Evolutionary conservation across 2,113 vertebrate species (phyloP), one percentile per base, ranked within the genome.

Genomic region (Sebastes schlegelii): DNA sequence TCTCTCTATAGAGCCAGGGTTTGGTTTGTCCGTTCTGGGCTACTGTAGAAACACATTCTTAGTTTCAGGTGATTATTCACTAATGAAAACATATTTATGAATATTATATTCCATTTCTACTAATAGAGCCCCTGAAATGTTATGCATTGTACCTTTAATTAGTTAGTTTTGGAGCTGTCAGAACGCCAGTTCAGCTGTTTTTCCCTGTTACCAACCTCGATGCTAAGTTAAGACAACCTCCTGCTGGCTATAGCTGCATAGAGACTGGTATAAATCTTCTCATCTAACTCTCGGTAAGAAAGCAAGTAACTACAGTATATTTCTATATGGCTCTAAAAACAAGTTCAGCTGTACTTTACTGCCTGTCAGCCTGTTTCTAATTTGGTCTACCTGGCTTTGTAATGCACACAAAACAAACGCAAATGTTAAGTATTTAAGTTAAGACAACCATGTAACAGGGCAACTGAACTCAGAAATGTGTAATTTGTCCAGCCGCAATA

Each of bases 391-490:
- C 62, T 77, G 43, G 60, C 64, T n/a, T 66, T n/a, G 16, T 19
- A 65, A 77, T 52, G 21, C 21, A 67, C 61, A 16, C 23, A 74
- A 79, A 88, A 48, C 48, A 51, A 52, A 10, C 40, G n/a, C 26
- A 83, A 83, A 68, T 60, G 74, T 75, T 34, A 46, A 48, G 54
- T 57, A 77, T 71, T 84, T 58, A 51, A 76, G n/a, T 63, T 13
- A 69, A 72, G 83, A 80, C 70, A 79, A 81, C 65, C 78, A 77
- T 89, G 77, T 83, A 84, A 83, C 64, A 52, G 54, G 64, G 34
- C 26, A 69, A 70, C 67, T 80, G 52, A 12, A 26, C 34, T 61
- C 13, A 11, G 75, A 77, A 46, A 80, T 75, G 12, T 74, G 16
- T 34, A 86, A 85, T 89, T 82, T 89, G 87, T 86, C 52, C 65